phyloP scores from a whole-genome alignment of 2,888 invertebrate species.

The Sceliomorpha sp. region DNA sequence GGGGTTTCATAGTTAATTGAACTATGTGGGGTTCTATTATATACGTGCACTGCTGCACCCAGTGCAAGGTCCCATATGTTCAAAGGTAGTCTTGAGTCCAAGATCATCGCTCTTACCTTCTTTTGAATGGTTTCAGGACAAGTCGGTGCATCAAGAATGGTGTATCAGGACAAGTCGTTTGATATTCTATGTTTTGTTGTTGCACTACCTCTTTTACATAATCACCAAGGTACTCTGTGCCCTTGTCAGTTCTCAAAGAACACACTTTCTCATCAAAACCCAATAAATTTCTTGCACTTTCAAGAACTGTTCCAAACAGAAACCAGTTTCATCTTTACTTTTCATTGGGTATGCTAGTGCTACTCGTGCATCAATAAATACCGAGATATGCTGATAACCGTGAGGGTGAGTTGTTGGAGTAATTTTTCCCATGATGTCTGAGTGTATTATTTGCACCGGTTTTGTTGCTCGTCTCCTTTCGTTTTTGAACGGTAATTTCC shows the following conservation, averaged over 20 bases:
- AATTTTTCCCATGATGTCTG: too few relatives aligned
- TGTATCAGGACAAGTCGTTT: conserved; percentile 19
- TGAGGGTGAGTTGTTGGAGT: too few relatives aligned
- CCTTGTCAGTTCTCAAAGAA: conserved; percentile 51
- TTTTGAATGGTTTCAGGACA: not conserved
- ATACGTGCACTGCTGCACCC: too few relatives aligned
- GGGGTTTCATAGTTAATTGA: too few relatives aligned
- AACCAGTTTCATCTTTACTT: conserved; percentile 39
- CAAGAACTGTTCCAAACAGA: conserved; percentile 43
- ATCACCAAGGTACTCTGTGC: conserved; percentile 43
- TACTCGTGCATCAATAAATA: conserved; percentile 45
- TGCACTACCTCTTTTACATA: conserved; percentile 36
- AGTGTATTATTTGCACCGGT: too few relatives aligned
- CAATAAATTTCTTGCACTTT: conserved; percentile 37
- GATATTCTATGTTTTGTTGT: conserved; percentile 22
- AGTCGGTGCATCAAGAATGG: not conserved
- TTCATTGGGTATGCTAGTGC: conserved; percentile 44
- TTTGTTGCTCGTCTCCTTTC: too few relatives aligned
- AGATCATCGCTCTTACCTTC: not conserved
- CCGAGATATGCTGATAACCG: conserved; percentile 38
- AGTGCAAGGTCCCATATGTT: too few relatives aligned
- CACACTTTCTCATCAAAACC: conserved; percentile 51
- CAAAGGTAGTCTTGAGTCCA: too few relatives aligned
- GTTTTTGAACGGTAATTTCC: not conserved
- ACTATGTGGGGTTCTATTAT: too few relatives aligned